Base-by-base conservation (phyloP, 2,113 vertebrate genomes). In the Gila orcuttii region DNA sequence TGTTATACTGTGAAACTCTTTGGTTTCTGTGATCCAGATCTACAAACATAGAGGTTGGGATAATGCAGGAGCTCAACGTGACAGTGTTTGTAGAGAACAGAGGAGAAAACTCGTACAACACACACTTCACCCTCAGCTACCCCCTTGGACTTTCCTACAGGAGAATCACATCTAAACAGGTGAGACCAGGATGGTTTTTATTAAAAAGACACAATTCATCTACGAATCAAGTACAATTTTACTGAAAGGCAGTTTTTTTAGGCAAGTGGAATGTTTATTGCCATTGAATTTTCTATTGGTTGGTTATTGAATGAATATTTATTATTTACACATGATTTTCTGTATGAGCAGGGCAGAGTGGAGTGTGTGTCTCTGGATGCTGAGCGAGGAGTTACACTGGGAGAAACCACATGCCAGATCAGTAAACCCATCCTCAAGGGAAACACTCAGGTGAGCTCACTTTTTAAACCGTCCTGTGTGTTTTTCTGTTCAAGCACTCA, bases 81-180 rank as follows among this genome's bases (percentile, higher is more conserved):
- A 95, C 90, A 0, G 92, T 95, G n/a, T 92, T 87, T 1, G 83
- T 97, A 80, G 90, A 91, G 88, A 97, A 96, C 85, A 90, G 68
- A 0, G 96, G 90, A 0, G 96, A 97, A 85, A 94, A 97, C 89
- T 96, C 96, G 6, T 97, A 96, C 71, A 91, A 95, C 85, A 93
- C 92, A 2, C 69, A 10, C 0, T 83, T 96, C 33, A 88, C 62
- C 25, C 92, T 97, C 73, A 90, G 86, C 6, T 96, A 96, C 80
- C 95, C 95, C 2, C 79, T 76, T 0, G 95, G 93, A 10, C 89
- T 97, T 77, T 97, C 96, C 13, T 96, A 90, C 39, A 92, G 95
- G 28, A 93, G 91, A 28, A 90, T 93, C 79, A 83, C 90, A 0
- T 31, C 11, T 36, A 83, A 86, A 19, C 91, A 94, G 93, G 96